Evolutionary conservation across 2,797 vertebrate genomes (phyloP), one percentile per base, ranked within the genome.

Genomic region (Triplophysa yarkandensis): DNA sequence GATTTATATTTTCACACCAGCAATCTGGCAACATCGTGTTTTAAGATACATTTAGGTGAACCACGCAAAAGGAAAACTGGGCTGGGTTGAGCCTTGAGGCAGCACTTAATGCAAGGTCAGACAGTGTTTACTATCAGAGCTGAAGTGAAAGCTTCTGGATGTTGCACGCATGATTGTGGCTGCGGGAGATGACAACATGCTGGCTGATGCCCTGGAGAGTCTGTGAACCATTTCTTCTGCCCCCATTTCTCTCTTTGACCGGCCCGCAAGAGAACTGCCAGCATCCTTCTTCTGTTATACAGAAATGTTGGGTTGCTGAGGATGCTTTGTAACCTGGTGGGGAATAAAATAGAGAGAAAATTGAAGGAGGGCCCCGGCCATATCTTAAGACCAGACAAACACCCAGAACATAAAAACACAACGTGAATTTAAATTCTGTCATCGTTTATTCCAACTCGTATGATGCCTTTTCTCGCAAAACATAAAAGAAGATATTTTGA

Each of bases 141-240:
- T 88, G 90, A 91, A 89, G 85, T 82, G 78, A 91, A 92, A 89
- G 83, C 80, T 89, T 90, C 90, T 91, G 87, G 90, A 90, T 86
- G 78, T 74, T 73, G 34, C 52, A 81, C 85, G 77, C 85, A 82
- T 79, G 82, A 85, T 81, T 76, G 81, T 78, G 75, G 83, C 89
- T 85, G 2, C 21, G 57, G 85, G 85, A 80, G 23, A 83, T 81
- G 85, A 82, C 83, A 74, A 32, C 71, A 71, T 80, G 80, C 73
- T 32, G 17, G 48, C 80, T 66, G 39, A 48, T 27, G 63, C 77
- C 74, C 71, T 25, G 25, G 69, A 46, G 70, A 81, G 81, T 77
- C 78, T 41, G 80, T 43, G 50, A 64, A 27, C 62, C 50, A 55
- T 57, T 64, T 75, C 55, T 79, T 50, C 63, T 74, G 63, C 58